Base-by-base conservation (phyloP, 2,888 invertebrate genomes). In the Lithophane ornitopus region DNA sequence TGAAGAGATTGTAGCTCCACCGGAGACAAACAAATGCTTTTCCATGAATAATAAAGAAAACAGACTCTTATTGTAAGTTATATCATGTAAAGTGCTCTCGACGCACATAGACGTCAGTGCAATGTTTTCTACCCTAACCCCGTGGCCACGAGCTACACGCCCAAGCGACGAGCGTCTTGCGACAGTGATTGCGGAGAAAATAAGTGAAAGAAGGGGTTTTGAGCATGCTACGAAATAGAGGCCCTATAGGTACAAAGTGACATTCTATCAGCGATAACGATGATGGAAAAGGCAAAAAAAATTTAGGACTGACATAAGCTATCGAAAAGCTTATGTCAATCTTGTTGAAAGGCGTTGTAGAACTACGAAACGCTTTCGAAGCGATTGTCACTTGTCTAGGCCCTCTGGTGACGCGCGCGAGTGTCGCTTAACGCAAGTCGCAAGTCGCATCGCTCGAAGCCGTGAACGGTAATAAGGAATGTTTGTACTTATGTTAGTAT, bases 41-140 rank as follows among this genome's bases (percentile, higher is more conserved):
- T 34, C 11, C 12, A 69, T 76, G 65, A 82, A 79, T 65, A 82
- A 80, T 67, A 77, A 81, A 82, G 68, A 61, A 59, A 70, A 1
- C 22, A 14, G 28, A 16, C 11, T 65, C 16, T 58, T 46, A 56
- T 34, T 76, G 76, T 63, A 39, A 58, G 54, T 76, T 58, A 76
- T 49, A 34, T 39, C 16, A n/a, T 44, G 14, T 28, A 26, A 63
- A 82, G 67, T 58, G 58, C n/a, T 54, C 82, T 46, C 52, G 28
- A 16, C 67, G 9, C 3, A 1, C 56, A 14, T 9, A 22, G 7
- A 56, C 22, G 26, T 14, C 22, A 22, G 16, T 19, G 46, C 14
- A 41, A 34, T 77, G 19, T 80, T 46, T n/a, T 19, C 3, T 16
- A 66, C 28, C 78, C 52, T 46, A 46, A 46, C 6, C 46, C 7